Evolutionary conservation across 2,888 invertebrate species (phyloP), one percentile per base, ranked within the genome.

Genomic region (Sicus ferrugineus): DNA sequence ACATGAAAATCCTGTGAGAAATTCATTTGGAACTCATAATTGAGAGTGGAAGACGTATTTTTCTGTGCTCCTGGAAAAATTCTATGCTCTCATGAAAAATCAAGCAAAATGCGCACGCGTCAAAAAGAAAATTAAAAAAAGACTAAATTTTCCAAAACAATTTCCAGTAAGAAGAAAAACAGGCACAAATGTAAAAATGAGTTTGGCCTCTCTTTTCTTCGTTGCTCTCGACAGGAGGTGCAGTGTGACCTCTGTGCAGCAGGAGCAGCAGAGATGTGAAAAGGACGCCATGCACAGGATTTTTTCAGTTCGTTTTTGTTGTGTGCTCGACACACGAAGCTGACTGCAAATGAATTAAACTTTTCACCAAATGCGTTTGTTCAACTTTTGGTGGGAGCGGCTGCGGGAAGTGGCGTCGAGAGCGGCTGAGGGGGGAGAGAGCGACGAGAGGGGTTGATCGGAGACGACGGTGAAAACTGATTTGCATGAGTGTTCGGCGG

Each of bases 401-500:
- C 3, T 23, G 26, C 9, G 21, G 9, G 52, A n/a, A 16, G 16
- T 54, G 54, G 2, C 3, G 54, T 9, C 28, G 3, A n/a, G 54
- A 3, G 54, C n/a, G n/a, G n/a, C n/a, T n/a, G n/a, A 23, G 16
- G 54, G 23, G 26, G 3, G 26, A 14, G 28, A 23, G 14, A 1
- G 19, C 23, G 50, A 52, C 2, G 19, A 1, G 19, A 14, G 5
- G 16, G 3, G 50, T 11, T 23, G 50, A 21, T n/a, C 23, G 7
- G 50, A 21, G 21, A 19, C 21, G 50, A 34, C 34, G 46, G 34
- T 52, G 52, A 30, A 68, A 75, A 70, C 65, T 71, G 69, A 80
- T 81, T 80, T 81, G 79, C 81, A 81, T 80, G 79, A 81, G 81
- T 80, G 80, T 79, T 77, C 79, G 77, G 70, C 70, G 65, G 11